Evolutionary conservation across 2,797 vertebrate genomes (phyloP).

Genomic region (Takifugu rubripes): DNA sequence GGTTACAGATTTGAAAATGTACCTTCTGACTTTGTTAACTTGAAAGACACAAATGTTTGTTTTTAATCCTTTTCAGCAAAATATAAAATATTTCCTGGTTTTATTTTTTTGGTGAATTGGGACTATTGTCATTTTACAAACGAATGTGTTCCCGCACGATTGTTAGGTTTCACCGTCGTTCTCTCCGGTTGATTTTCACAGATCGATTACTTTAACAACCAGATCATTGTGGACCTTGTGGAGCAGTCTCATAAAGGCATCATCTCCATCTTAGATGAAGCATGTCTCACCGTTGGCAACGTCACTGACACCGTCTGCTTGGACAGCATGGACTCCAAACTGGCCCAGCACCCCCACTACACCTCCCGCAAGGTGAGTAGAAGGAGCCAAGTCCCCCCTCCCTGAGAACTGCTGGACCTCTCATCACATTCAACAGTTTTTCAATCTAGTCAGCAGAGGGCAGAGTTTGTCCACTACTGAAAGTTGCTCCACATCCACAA

Average conservation of each 20-base stretch:
- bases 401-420: not conserved
- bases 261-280: slow-evolving; percentile 88
- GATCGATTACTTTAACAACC: slow-evolving; percentile 92
- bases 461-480: slow-evolving; percentile 20
- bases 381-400: slow-evolving; percentile 33
- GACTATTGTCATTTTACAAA: too few relatives aligned
- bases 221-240: slow-evolving; percentile 90
- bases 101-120: too few relatives aligned
- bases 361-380: slow-evolving; percentile 84
- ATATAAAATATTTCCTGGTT: too few relatives aligned
- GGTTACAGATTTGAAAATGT: too few relatives aligned
- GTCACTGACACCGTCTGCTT: slow-evolving; percentile 86
- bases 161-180: too few relatives aligned
- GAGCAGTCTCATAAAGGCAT: slow-evolving; percentile 87
- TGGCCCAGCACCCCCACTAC: slow-evolving; percentile 88
- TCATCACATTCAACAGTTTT: slow-evolving; percentile 20
- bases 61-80: too few relatives aligned
- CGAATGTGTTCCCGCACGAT: too few relatives aligned
- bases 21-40: too few relatives aligned
- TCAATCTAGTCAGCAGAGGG: slow-evolving; percentile 48
- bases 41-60: too few relatives aligned
- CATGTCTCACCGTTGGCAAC: slow-evolving; percentile 82
- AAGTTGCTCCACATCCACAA: not conserved
- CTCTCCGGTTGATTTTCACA: slow-evolving; percentile 38
- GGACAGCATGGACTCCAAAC: slow-evolving; percentile 84